A percentile compares a stretch with the other conserved stretches of the same genome.
These are phyloP conservation scores for Actenoides hombroni DNA, from an alignment of 2,113 vertebrate species.

Conservation along the genomic window DNA sequence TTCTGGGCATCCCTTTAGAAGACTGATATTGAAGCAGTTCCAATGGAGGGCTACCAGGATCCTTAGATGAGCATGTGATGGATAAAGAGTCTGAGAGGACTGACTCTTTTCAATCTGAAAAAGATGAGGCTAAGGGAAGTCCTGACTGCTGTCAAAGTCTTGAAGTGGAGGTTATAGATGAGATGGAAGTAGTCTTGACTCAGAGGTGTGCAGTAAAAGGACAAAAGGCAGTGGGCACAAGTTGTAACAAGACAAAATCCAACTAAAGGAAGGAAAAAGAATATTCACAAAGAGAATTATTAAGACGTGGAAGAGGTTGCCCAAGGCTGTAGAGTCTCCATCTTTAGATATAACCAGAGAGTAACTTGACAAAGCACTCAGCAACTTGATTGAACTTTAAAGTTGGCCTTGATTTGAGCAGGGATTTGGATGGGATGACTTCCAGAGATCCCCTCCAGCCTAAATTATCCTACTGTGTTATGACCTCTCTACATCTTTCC, in stretches of 20 bases:
- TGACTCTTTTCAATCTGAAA: background rate
- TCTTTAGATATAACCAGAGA: background rate
- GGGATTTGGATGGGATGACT: background rate
- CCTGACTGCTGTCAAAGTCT: background rate
- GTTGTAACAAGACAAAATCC: background rate
- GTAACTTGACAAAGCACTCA: background rate
- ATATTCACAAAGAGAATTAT: background rate
- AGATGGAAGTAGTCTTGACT: background rate
- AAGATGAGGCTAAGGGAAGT: background rate
- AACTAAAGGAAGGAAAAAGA: background rate
- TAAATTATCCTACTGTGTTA: background rate
- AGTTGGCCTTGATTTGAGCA: background rate
- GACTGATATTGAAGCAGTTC: fast-evolving
- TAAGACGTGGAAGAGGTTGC: background rate
- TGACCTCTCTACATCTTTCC: background rate
- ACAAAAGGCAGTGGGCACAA: background rate
- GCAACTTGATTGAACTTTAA: background rate
- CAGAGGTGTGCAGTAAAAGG: background rate
- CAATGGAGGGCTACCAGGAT: background rate
- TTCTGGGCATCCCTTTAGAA: background rate
- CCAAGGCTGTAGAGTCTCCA: background rate
- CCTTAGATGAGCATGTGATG: background rate
- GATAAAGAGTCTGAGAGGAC: background rate
- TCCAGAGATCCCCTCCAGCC: background rate
- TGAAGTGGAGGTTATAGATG: background rate